Base-by-base conservation (phyloP, 2,888 invertebrate species). In the Camptogramma bilineatum region DNA sequence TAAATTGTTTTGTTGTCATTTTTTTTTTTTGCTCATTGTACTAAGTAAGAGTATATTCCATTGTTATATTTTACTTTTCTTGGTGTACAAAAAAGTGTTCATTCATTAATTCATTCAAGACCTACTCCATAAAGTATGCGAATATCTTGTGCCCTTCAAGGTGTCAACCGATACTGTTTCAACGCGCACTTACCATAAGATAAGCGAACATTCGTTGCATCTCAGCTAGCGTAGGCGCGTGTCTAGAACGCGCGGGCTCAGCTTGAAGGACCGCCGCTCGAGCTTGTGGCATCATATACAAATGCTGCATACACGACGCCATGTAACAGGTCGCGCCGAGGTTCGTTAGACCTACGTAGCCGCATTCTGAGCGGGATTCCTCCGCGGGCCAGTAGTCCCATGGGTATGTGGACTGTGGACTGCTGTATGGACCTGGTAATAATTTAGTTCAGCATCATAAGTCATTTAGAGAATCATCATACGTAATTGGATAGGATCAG, bases 341-440 rank as follows among this genome's bases (percentile, higher is more conserved):
- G 90, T 99, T 99, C 0, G 98, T 98, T 4, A 99, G 93, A 0
- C 99, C 99, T 0, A 98, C 98, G 88, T 97, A 98, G 10, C 99
- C 99, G 85, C 98, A 98, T 80, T 98, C 97, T 0, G 98, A 97
- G 0, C 99, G 94, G 0, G 98, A 98, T 84, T 98, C 99, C 81
- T 99, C 99, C 67, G 98, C 97, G 2, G 99, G 99, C 99, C 99
- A 99, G 88, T 98, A 98, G 87, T 99, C 99, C 98, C 98, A 99
- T 0, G 98, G 97, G 90, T 98, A 98, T 0, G 97, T 96, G 0
- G 96, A 95, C 80, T 96, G 96, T 0, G 96, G 96, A 8, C 21
- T 16, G 10, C 18, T 28, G 47, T 39, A 31, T 10, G 54, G 61
- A 55, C 66, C 53, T 66, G 52, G 2, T 24, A 5, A 28, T 28